phyloP scores from a whole-genome alignment of 2,797 vertebrate genomes.

The Protonibea diacanthus region DNA sequence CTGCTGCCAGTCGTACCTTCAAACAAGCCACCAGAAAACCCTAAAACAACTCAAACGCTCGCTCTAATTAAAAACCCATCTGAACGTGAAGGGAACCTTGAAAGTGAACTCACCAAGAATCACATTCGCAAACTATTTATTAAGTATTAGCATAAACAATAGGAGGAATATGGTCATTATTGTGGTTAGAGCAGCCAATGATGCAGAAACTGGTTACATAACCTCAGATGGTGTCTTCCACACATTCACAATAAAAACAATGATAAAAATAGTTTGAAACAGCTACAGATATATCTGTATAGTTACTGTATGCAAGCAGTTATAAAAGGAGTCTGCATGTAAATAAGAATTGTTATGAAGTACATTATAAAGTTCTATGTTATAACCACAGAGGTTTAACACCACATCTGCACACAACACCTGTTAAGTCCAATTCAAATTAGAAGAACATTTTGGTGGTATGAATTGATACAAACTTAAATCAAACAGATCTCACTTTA shows the following conservation, averaged over 20 bases:
- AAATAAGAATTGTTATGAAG: too few relatives aligned
- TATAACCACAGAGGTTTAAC: too few relatives aligned
- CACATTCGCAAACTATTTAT: background rate
- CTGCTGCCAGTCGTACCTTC: conserved; percentile 23
- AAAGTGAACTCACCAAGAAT: background rate
- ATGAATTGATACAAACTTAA: background rate
- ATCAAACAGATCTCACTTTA: background rate
- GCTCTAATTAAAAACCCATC: background rate
- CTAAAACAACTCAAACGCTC: conserved; percentile 2
- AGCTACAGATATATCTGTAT: background rate
- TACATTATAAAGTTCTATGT: too few relatives aligned
- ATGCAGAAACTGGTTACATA: conserved; percentile 2
- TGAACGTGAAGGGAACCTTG: background rate
- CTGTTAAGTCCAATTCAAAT: background rate
- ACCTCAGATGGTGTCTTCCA: background rate
- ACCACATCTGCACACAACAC: too few relatives aligned
- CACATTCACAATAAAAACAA: too few relatives aligned
- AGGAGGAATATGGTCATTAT: background rate
- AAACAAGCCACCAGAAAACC: conserved; percentile 7
- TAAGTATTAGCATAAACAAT: background rate
- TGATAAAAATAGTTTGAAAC: background rate
- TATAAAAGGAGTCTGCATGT: background rate
- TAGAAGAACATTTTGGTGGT: background rate
- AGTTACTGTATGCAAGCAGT: background rate
- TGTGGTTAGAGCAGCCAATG: background rate